Percentiles rank a stretch among this genome's conserved stretches.
phyloP scores from a whole-genome alignment of 1,140 invertebrate genomes.

The Thaumetopoea pityocampa region DNA sequence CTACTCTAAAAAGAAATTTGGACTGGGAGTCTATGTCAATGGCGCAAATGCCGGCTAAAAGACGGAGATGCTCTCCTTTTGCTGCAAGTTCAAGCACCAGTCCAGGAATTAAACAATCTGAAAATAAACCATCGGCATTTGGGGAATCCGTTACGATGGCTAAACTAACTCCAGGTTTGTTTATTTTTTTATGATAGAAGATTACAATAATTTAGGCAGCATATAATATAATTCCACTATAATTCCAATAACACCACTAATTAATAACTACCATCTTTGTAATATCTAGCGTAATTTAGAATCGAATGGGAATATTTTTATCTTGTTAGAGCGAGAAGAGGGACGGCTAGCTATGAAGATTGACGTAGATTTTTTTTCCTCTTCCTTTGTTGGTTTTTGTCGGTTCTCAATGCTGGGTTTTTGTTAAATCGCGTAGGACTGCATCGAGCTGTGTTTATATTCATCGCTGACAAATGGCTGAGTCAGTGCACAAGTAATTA shows the following conservation, averaged over 20 bases:
- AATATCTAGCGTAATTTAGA: slow-evolving; percentile 62
- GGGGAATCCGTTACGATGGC: slow-evolving; percentile 80
- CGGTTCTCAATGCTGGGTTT: slow-evolving; percentile 1
- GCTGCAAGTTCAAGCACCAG: slow-evolving; percentile 82
- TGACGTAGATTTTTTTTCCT: slow-evolving; percentile 46
- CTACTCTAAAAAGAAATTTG: slow-evolving; percentile 93
- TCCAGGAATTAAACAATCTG: slow-evolving; percentile 77
- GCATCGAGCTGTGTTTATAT: too few relatives aligned
- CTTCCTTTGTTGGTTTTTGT: slow-evolving; percentile 48
- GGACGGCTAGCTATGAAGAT: slow-evolving; percentile 45
- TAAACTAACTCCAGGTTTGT: slow-evolving; percentile 91
- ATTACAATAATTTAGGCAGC: too few relatives aligned
- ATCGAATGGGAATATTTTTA: slow-evolving; percentile 63
- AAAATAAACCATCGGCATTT: slow-evolving; percentile 82
- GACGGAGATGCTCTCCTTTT: slow-evolving; percentile 91
- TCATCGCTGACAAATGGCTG: too few relatives aligned
- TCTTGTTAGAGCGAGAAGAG: slow-evolving; percentile 54
- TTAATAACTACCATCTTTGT: too few relatives aligned
- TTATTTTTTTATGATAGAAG: slow-evolving; percentile 56
- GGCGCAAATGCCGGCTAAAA: slow-evolving; percentile 87
- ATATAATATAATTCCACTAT: too few relatives aligned
- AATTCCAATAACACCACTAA: too few relatives aligned
- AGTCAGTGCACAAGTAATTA: too few relatives aligned
- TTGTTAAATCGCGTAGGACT: slow-evolving; percentile 2
- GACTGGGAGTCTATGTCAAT: slow-evolving; percentile 97